Conservation (phyloP, 1,140 invertebrate species). For the Saccostrea glomerata region DNA sequence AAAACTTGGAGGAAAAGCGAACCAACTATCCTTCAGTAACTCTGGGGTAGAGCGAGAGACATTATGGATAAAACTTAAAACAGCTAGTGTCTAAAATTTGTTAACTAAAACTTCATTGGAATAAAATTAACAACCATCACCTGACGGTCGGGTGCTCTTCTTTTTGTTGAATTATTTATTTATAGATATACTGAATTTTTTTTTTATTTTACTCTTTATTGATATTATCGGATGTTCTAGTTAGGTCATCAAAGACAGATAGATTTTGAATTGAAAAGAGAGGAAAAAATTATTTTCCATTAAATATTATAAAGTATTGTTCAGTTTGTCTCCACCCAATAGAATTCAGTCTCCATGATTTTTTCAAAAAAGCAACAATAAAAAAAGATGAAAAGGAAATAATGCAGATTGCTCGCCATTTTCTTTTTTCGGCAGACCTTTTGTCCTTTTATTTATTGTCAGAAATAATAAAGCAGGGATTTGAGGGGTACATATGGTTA, state of each 20-base stretch:
- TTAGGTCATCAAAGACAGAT: not conserved
- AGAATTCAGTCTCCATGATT: conserved; percentile 15
- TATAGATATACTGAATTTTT: not conserved
- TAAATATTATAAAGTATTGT: conserved; percentile 33
- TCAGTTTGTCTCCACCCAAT: conserved; percentile 3
- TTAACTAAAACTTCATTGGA: not conserved
- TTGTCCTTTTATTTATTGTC: conserved; percentile 18
- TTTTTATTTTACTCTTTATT: not conserved
- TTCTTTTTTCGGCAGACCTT: not conserved
- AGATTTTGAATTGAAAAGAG: conserved; percentile 2
- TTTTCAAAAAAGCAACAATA: not conserved
- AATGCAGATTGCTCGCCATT: not conserved
- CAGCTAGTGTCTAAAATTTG: not conserved
- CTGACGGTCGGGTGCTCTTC: not conserved
- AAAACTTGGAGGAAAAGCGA: not conserved
- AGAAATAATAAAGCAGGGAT: conserved; percentile 4
- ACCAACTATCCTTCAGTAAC: not conserved
- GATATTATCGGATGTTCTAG: conserved; percentile 1
- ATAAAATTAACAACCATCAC: not conserved
- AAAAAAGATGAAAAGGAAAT: conserved; percentile 29
- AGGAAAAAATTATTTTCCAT: conserved; percentile 13
- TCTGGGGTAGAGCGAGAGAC: not conserved
- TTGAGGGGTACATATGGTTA: conserved; percentile 12
- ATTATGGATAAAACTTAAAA: not conserved
- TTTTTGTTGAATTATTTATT: not conserved